Conservation (phyloP, 2,797 vertebrate genomes). For the Darevskia nairensis region DNA sequence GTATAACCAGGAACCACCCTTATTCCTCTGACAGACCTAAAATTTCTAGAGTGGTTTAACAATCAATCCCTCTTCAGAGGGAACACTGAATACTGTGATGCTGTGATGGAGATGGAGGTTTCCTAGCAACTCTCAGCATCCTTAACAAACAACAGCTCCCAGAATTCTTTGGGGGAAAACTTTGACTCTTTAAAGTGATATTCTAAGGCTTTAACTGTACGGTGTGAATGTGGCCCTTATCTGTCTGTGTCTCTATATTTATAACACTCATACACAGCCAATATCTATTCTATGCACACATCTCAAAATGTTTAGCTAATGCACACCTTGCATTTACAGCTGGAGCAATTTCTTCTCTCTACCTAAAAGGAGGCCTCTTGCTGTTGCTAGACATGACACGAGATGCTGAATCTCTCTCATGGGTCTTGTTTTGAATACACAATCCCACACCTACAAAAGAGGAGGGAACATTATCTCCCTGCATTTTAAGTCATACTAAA, state of each 20-base stretch:
- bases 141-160: too few relatives aligned
- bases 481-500: neutral
- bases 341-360: neutral
- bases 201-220: too few relatives aligned
- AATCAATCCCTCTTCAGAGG: too few relatives aligned
- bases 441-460: neutral
- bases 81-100: too few relatives aligned
- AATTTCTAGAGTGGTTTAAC: too few relatives aligned
- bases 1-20: neutral
- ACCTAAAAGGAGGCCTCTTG: slow-evolving; percentile 19
- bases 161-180: too few relatives aligned
- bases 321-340: neutral
- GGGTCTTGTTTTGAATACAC: slow-evolving; percentile 14
- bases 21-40: neutral
- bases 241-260: too few relatives aligned
- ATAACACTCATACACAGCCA: neutral
- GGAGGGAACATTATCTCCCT: neutral
- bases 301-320: neutral
- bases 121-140: too few relatives aligned
- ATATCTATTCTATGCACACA: neutral
- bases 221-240: too few relatives aligned
- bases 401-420: neutral
- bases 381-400: slow-evolving; percentile 12
- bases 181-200: too few relatives aligned
- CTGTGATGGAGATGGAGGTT: too few relatives aligned